Evolutionary conservation across 2,113 vertebrate species (phyloP), one percentile per base, ranked within the genome.

Genomic region (Phylloscopus trochilus): DNA sequence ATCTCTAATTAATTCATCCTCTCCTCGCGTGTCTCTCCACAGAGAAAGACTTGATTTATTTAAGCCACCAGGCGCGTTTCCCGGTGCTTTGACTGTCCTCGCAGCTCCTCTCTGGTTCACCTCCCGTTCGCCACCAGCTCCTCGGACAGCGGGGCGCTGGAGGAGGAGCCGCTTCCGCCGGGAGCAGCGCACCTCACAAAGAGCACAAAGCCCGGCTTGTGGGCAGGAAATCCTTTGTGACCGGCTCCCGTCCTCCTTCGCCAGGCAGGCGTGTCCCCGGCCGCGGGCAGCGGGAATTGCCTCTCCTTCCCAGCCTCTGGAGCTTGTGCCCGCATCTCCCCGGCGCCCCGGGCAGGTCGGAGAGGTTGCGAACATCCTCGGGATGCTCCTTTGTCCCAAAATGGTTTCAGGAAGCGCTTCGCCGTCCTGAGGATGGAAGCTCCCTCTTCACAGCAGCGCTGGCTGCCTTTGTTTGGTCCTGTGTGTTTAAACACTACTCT

Each of bases 151-250:
- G 1, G 35, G 28, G 58, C 9, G 69, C 43, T 15, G 53, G 27
- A 59, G 44, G 19, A 81, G 43, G 43, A 30, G 43, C 41, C 51
- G 53, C 68, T 83, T 64, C 51, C 76, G 58, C 70, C 4, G 41
- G n/a, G 84, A 64, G 56, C 52, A 13, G 66, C 1, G 1, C n/a
- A 39, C 62, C 59, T 91, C 62, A 69, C 75, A 72, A 53, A 78
- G 53, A 79, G 43, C 90, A 94, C 85, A 92, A 86, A 93, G 88
- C 55, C 55, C 43, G 26, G 60, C 75, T 53, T 83, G 44, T 70
- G 35, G 64, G 68, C 75, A 66, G 79, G 79, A 66, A 92, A 68
- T 70, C 85, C 90, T 92, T 85, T 81, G 67, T 79, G 92, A 44
- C 62, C 3, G 3, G 41, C 59, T 83, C 46, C 21, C 3, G 2